Evolutionary conservation across 2,797 vertebrate genomes (phyloP).

Genomic region (Carcharodon carcharias): DNA sequence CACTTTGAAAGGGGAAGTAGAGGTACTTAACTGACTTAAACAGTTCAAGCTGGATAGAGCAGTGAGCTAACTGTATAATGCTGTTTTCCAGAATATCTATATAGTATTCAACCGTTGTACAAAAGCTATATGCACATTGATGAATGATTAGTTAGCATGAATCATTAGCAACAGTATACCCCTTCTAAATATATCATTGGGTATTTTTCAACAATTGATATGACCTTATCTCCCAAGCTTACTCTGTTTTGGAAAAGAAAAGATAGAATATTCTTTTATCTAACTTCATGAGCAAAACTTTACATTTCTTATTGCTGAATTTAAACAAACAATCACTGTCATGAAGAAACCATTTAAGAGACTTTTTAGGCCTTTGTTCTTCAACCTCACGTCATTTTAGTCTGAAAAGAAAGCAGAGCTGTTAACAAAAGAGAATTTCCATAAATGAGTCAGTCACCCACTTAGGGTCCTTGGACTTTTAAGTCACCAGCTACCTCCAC

Average conservation of each 20-base stretch:
- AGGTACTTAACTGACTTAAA: not conserved
- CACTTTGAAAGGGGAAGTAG: not conserved
- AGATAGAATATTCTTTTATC: not conserved
- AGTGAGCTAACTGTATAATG: not conserved
- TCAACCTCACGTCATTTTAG: too few species aligned
- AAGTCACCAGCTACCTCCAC: too few species aligned
- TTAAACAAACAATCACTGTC: too few species aligned
- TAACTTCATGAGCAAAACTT: not conserved
- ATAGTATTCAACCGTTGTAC: not conserved
- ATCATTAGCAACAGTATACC: not conserved
- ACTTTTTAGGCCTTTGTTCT: too few species aligned
- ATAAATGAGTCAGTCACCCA: too few species aligned
- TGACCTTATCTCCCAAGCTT: not conserved
- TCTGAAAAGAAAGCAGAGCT: too few species aligned
- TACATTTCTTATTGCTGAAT: too few species aligned
- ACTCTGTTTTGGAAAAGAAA: not conserved
- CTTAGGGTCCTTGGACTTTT: too few species aligned
- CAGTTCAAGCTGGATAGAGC: not conserved
- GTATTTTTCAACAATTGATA: not conserved
- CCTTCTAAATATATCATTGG: not conserved
- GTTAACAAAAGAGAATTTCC: too few species aligned
- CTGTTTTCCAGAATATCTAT: not conserved
- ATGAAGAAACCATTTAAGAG: too few species aligned
- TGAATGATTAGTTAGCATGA: not conserved
- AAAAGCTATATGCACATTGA: not conserved